Conservation (phyloP, 92 coral and sea anemone species). For the Galaxea fascicularis region DNA sequence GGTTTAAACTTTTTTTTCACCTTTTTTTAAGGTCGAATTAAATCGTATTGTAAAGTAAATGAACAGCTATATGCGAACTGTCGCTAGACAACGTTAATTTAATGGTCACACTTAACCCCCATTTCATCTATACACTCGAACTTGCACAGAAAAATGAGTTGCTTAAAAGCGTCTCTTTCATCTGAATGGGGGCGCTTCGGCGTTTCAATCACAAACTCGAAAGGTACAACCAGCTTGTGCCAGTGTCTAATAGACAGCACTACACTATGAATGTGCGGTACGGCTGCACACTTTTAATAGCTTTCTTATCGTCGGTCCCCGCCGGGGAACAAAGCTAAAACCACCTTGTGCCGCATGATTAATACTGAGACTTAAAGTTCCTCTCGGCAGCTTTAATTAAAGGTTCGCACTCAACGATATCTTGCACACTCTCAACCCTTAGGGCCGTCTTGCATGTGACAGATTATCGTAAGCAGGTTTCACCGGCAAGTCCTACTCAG, state of each 20-base stretch:
- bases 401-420: too few relatives aligned
- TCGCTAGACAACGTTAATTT: not conserved
- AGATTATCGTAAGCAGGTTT: too few relatives aligned
- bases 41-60: too few relatives aligned
- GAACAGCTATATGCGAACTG: too few relatives aligned
- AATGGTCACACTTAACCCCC: not conserved
- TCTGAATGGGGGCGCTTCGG: not conserved
- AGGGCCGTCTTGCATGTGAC: not conserved
- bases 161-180: not conserved
- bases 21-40: too few relatives aligned
- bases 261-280: not conserved
- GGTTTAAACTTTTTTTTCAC: too few relatives aligned
- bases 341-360: not conserved
- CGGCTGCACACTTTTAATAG: not conserved
- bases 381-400: not conserved
- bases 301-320: not conserved
- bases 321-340: not conserved
- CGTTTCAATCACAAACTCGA: not conserved
- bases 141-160: not conserved
- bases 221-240: not conserved
- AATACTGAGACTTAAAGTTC: not conserved
- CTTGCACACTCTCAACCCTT: not conserved
- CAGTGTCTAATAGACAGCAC: not conserved
- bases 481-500: too few relatives aligned
- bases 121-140: not conserved